These are phyloP conservation scores for Sitophilus oryzae DNA, from an alignment of 1,140 invertebrate species.

Conservation along the genomic window DNA sequence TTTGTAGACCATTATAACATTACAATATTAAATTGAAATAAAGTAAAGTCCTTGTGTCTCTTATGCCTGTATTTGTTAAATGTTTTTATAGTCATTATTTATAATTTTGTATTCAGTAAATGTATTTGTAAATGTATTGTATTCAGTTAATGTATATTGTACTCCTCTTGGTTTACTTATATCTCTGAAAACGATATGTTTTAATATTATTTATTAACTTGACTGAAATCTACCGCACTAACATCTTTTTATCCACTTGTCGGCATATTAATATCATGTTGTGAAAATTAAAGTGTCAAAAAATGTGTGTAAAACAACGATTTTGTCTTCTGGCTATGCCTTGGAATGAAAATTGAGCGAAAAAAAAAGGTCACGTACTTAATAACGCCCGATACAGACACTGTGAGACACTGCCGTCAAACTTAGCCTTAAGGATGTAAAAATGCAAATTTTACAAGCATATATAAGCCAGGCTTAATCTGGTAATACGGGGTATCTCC, in stretches of 20 bases:
- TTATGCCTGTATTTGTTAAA: no score
- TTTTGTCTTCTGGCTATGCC: slow-evolving; percentile 25
- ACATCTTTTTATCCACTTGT: slow-evolving; percentile 8
- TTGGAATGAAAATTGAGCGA: slow-evolving; percentile 17
- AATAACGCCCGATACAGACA: slow-evolving; percentile 18
- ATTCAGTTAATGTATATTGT: no score
- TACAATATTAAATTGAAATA: no score
- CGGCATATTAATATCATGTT: slow-evolving; percentile 18
- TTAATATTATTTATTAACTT: slow-evolving; percentile 24
- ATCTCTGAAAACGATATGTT: no score
- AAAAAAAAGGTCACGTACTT: slow-evolving; percentile 27
- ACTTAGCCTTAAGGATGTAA: slow-evolving; percentile 24
- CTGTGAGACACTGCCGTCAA: slow-evolving; percentile 25
- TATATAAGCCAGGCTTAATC: slow-evolving; percentile 20
- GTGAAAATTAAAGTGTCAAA: slow-evolving; percentile 29
- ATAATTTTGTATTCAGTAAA: no score
- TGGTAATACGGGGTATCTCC: no score
- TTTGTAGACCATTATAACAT: no score
- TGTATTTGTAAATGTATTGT: no score
- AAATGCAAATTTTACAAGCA: slow-evolving; percentile 28
- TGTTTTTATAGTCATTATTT: no score
- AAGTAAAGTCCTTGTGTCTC: no score
- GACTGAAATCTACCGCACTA: slow-evolving; percentile 4
- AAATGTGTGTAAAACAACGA: slow-evolving; percentile 23
- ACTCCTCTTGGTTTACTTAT: no score